These are phyloP conservation scores for Brienomyrus longianalis DNA, from an alignment of 2,113 vertebrate genomes.

Conservation along the genomic window DNA sequence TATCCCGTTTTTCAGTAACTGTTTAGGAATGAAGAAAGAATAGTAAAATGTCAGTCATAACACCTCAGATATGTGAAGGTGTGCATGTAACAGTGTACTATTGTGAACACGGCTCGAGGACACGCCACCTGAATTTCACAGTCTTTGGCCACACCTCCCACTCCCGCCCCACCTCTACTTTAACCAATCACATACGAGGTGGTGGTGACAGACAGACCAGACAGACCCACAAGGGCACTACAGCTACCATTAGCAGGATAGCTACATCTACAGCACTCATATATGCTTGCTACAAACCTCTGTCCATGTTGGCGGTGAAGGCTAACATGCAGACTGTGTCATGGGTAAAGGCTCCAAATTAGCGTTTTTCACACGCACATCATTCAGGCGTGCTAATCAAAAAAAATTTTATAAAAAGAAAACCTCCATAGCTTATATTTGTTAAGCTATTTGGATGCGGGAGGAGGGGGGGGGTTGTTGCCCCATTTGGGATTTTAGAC, in stretches of 20 bases:
- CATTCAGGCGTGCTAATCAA: not conserved
- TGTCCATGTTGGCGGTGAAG: conserved; percentile 36
- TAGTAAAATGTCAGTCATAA: not conserved
- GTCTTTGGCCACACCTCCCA: not conserved
- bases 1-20: not conserved
- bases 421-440: not conserved
- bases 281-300: conserved; percentile 50
- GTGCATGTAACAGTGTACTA: not conserved
- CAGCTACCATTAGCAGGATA: conserved; percentile 37
- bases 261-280: conserved; percentile 27
- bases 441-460: not conserved
- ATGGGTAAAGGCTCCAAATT: not conserved
- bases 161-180: not conserved
- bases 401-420: no score
- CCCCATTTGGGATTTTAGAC: not conserved
- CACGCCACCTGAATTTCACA: not conserved
- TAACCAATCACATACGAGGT: conserved; percentile 44
- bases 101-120: not conserved
- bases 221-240: conserved; percentile 16
- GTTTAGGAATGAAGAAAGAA: not conserved
- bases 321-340: not conserved
- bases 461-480: not conserved
- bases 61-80: not conserved
- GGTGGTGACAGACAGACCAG: conserved; percentile 31
- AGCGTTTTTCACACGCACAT: not conserved